Evolutionary conservation across 2,888 invertebrate genomes (phyloP), one percentile per base, ranked within the genome.

Genomic region (Drosophila nr. medialis): DNA sequence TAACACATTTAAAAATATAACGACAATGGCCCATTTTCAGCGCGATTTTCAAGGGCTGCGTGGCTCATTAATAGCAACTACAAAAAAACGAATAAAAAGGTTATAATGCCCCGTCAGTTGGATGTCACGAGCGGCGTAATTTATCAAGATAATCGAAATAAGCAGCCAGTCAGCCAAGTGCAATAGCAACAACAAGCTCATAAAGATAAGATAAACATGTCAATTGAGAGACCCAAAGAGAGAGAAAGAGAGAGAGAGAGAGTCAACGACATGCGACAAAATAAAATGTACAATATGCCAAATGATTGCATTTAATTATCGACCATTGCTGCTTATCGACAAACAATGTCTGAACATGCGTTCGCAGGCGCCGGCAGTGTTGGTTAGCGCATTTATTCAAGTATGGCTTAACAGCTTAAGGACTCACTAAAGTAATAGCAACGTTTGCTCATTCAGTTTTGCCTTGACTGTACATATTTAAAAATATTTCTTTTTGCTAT

Each of bases 131-230:
- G 84, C 73, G 68, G 62, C 84, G 81, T 85, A 81, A 86, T 84
- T 86, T 81, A 83, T 89, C 89, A 85, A 89, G 89, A 89, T 89
- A 89, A 85, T 85, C 84, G 77, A 86, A 81, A 67, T 68, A 71
- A 74, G 80, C 80, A 68, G 63, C 51, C 61, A 61, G 68, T 49
- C 61, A 74, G 63, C 64, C 72, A 83, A 68, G 76, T 77, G 76
- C 80, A 72, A 72, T 54, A 81, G 62, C 65, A 77, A 67, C 72
- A 76, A 61, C 64, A 67, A 81, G 69, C 55, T 49, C 72, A 82
- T 80, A 84, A 87, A 87, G 86, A 89, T 86, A 83, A 89, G 90
- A 90, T 89, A 89, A 89, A 59, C 72, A 71, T 56, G 72, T 64
- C 79, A 79, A 88, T 86, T 88, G 38, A 45, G 38, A 7, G 24